A percentile compares a stretch with the other conserved stretches of the same genome.
Conservation (phyloP, 2,888 invertebrate genomes). For the Standfussiana lucernea region DNA sequence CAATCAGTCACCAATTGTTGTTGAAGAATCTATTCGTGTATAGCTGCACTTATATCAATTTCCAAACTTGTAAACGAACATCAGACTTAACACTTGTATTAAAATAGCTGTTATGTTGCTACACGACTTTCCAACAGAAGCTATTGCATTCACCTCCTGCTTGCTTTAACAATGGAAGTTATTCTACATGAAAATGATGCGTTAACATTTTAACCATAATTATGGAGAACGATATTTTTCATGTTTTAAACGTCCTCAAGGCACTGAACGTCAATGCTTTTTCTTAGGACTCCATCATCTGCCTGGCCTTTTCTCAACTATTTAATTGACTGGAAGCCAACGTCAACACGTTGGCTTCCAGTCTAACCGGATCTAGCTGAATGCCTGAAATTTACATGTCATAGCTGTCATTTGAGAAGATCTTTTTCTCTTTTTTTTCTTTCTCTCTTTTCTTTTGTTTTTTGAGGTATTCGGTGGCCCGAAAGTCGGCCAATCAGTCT, state of each 20-base stretch:
- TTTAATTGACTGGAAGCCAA: too few relatives aligned
- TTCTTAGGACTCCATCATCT: neutral
- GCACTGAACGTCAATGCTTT: neutral
- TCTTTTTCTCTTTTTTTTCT: too few relatives aligned
- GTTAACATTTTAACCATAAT: neutral
- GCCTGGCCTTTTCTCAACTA: too few relatives aligned
- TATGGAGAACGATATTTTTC: neutral
- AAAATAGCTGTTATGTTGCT: slow-evolving; percentile 18
- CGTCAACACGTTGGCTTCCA: too few relatives aligned
- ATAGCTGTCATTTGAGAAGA: too few relatives aligned
- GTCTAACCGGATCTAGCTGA: too few relatives aligned
- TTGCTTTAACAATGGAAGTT: neutral
- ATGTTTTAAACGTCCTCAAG: neutral
- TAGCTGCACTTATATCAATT: slow-evolving; percentile 21
- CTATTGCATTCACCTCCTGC: neutral
- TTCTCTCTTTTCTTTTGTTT: too few relatives aligned
- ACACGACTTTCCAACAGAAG: neutral
- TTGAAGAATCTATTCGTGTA: slow-evolving; percentile 1
- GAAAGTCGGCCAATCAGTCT: too few relatives aligned
- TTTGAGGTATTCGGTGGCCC: too few relatives aligned
- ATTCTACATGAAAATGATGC: neutral
- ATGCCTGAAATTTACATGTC: too few relatives aligned
- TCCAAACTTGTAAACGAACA: slow-evolving; percentile 19
- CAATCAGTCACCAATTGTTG: rapidly evolving
- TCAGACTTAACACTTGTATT: slow-evolving; percentile 19